phyloP scores from a whole-genome alignment of 2,113 vertebrate genomes.

The Limanda limanda region DNA sequence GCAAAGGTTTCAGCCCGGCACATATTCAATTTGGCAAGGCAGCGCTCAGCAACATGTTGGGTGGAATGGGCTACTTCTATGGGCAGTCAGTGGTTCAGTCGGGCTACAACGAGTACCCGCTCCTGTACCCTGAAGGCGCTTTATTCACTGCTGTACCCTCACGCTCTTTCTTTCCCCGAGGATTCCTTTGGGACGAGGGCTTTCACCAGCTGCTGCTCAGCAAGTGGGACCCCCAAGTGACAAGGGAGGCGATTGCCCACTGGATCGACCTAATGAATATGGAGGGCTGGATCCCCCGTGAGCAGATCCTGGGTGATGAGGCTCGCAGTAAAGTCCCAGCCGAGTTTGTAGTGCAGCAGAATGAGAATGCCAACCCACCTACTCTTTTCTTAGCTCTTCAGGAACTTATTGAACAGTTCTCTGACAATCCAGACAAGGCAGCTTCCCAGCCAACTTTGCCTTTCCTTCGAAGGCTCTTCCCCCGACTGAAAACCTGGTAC shows the following conservation, averaged over 20 bases:
- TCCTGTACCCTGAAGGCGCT: conserved; percentile 77
- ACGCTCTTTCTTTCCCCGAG: conserved; percentile 95
- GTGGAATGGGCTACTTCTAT: conserved; percentile 93
- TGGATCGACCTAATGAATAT: conserved; percentile 94
- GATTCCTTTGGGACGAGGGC: conserved; percentile 98
- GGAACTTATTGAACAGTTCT: conserved; percentile 77
- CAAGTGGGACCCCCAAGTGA: conserved; percentile 89
- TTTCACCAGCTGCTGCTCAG: conserved; percentile 93
- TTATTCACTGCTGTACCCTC: conserved; percentile 94
- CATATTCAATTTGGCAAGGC: conserved; percentile 87
- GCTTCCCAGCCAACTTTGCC: conserved; percentile 62
- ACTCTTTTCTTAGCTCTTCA: conserved; percentile 87
- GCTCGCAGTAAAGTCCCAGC: conserved; percentile 91
- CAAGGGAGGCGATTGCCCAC: conserved; percentile 87
- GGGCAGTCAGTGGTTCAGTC: conserved; percentile 90
- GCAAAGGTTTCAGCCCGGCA: conserved; percentile 79
- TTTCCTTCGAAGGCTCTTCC: conserved; percentile 87
- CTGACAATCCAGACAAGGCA: conserved; percentile 22
- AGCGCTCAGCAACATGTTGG: conserved; percentile 92
- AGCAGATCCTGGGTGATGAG: conserved; percentile 94
- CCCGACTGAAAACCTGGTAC: conserved; percentile 90
- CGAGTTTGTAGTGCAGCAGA: conserved; percentile 88
- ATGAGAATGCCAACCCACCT: conserved; percentile 89
- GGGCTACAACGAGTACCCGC: conserved; percentile 73
- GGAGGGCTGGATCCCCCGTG: conserved; percentile 96